Evolutionary conservation across 2,888 invertebrate species (phyloP).

Genomic region (Catonia carolina): DNA sequence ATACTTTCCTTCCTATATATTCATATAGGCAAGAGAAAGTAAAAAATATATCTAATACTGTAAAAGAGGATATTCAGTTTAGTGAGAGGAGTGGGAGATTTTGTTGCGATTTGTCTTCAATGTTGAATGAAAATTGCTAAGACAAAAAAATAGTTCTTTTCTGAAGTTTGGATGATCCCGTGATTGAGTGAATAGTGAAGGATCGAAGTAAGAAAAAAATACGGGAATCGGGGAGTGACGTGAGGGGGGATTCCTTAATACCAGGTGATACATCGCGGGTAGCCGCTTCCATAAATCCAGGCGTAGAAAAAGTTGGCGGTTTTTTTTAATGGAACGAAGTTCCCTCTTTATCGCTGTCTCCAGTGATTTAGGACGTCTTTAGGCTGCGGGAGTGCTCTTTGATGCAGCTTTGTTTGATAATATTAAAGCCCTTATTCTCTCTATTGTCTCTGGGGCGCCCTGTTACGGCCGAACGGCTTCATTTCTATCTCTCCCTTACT

Average conservation of each 20-base stretch:
- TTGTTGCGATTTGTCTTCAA: too few relatives aligned
- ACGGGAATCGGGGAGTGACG: background rate
- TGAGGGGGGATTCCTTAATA: background rate
- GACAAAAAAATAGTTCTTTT: too few relatives aligned
- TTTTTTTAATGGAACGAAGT: slow-evolving; percentile 10
- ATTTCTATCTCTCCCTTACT: background rate
- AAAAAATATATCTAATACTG: too few relatives aligned
- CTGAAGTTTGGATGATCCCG: background rate
- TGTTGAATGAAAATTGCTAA: too few relatives aligned
- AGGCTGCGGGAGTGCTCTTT: slow-evolving; percentile 8
- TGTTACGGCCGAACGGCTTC: background rate
- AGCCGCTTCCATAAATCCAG: slow-evolving; percentile 6
- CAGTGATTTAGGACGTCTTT: slow-evolving; percentile 12
- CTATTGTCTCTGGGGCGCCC: slow-evolving; percentile 2
- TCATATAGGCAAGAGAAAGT: too few relatives aligned
- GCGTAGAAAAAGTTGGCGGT: background rate
- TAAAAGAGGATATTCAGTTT: too few relatives aligned
- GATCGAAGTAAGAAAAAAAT: background rate
- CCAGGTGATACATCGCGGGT: slow-evolving; percentile 10
- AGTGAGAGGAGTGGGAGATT: too few relatives aligned
- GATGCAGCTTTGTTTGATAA: slow-evolving; percentile 12
- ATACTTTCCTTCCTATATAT: too few relatives aligned
- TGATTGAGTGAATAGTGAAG: background rate
- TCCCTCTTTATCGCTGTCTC: slow-evolving; percentile 10
- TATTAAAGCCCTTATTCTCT: slow-evolving; percentile 4